A percentile compares a stretch with the other conserved stretches of the same genome.
Evolutionary conservation across 1,140 invertebrate species (phyloP).

Genomic region (Drosophila pseudoananassae): DNA sequence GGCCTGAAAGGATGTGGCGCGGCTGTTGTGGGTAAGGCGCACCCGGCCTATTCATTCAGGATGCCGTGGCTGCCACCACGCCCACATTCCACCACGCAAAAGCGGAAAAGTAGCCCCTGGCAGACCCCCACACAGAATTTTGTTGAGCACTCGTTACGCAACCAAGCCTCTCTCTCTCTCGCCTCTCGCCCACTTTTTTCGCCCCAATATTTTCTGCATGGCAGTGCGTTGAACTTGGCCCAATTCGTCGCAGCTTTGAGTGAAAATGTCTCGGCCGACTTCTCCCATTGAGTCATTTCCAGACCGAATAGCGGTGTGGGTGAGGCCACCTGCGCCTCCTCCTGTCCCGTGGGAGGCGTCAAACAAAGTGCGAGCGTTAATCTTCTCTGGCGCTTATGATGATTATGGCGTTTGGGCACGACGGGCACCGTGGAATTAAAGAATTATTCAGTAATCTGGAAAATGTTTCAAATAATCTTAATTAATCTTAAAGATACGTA

Average conservation of each 20-base stretch:
- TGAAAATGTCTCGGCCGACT: constrained; percentile 19
- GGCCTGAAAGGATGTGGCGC: constrained; percentile 5
- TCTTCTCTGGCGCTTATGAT: constrained; percentile 40
- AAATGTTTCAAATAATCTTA: background rate
- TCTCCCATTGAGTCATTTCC: background rate
- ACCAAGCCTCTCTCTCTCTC: constrained; percentile 23
- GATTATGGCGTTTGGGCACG: constrained; percentile 35
- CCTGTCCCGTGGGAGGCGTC: constrained; percentile 37
- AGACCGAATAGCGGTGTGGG: constrained; percentile 6
- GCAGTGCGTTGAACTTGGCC: constrained; percentile 69
- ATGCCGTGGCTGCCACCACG: constrained; percentile 50
- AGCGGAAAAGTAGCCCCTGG: constrained; percentile 31
- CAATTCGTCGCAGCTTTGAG: constrained; percentile 58
- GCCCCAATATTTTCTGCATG: constrained; percentile 26
- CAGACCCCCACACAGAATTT: background rate
- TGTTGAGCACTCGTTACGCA: constrained; percentile 62
- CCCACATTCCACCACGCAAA: constrained; percentile 57
- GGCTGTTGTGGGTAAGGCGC: background rate
- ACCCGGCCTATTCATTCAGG: constrained; percentile 20
- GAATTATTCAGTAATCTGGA: background rate
- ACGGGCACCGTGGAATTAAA: constrained; percentile 39
- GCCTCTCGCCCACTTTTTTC: constrained; percentile 13
- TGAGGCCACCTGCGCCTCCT: background rate
- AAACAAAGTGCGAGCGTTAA: constrained; percentile 64
- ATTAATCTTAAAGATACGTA: background rate